Percentiles rank a stretch among this genome's conserved stretches.
phyloP scores from a whole-genome alignment of 1,140 invertebrate genomes.

The Bombus waltoni region DNA sequence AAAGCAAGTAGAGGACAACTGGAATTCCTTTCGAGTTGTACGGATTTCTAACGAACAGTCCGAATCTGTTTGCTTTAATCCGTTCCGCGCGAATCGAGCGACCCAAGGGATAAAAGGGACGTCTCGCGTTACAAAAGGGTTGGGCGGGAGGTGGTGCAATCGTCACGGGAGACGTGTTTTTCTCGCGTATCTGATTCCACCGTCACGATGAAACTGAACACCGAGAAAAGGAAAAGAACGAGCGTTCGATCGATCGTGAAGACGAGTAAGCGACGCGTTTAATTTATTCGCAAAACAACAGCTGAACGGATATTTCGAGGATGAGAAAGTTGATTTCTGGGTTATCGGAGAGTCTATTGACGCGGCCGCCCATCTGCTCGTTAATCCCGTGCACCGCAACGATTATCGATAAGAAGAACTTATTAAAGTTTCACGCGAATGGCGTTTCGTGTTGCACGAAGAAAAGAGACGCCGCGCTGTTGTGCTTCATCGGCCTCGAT shows the following conservation, averaged over 20 bases:
- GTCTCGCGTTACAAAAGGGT: neutral
- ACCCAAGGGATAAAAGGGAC: neutral
- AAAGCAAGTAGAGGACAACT: neutral
- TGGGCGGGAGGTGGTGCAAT: too few species aligned
- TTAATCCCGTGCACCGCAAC: constrained; percentile 21
- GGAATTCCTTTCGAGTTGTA: neutral
- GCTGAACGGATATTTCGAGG: constrained; percentile 6
- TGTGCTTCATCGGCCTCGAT: constrained; percentile 47
- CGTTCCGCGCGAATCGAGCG: too few species aligned
- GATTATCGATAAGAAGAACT: constrained; percentile 39
- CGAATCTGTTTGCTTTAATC: neutral
- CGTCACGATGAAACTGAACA: constrained; percentile 1
- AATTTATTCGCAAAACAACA: constrained; percentile 29
- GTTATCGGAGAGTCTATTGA: constrained; percentile 21
- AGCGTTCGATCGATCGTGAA: constrained; percentile 11
- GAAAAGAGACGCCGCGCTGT: neutral
- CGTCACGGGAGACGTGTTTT: neutral
- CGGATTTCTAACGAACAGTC: neutral
- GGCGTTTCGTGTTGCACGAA: too few species aligned
- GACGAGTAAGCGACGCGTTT: neutral
- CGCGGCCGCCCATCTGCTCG: neutral
- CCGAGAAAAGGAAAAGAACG: neutral
- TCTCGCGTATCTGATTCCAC: too few species aligned
- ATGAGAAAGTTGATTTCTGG: constrained; percentile 22
- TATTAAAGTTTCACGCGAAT: constrained; percentile 39